Evolutionary conservation across 2,113 vertebrate species (phyloP).

Genomic region (Myocastor coypus): DNA sequence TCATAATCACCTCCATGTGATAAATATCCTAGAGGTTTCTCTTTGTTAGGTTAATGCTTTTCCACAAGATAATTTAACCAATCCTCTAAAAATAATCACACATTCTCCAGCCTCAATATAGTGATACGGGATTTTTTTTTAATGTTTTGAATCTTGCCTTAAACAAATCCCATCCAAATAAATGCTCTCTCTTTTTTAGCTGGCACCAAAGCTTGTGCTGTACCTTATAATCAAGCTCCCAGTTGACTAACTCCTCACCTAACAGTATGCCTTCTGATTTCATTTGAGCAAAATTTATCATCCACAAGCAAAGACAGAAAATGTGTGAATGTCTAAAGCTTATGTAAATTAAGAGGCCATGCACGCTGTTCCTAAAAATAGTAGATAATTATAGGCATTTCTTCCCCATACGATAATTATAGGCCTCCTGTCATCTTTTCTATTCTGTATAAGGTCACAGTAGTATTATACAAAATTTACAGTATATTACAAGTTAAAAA

Average conservation of each 20-base stretch:
- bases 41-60: slow-evolving; percentile 85
- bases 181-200: slow-evolving; percentile 82
- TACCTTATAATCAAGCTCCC: slow-evolving; percentile 86
- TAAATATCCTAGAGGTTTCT: slow-evolving; percentile 80
- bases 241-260: slow-evolving; percentile 86
- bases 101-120: slow-evolving; percentile 74
- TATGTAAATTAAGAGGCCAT: slow-evolving; percentile 90
- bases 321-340: slow-evolving; percentile 91
- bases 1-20: slow-evolving; percentile 80
- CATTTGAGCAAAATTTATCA: slow-evolving; percentile 89
- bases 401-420: slow-evolving; percentile 88
- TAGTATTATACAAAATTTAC: slow-evolving; percentile 90
- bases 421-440: slow-evolving; percentile 86
- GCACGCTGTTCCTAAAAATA: slow-evolving; percentile 89
- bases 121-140: slow-evolving; percentile 58
- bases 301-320: slow-evolving; percentile 88
- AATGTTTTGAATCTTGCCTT: slow-evolving; percentile 84
- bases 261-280: slow-evolving; percentile 84
- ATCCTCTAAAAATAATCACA: slow-evolving; percentile 85
- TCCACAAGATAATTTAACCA: slow-evolving; percentile 80
- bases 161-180: slow-evolving; percentile 86
- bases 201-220: slow-evolving; percentile 81
- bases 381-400: slow-evolving; percentile 90
- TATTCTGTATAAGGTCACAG: slow-evolving; percentile 88
- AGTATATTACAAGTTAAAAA: slow-evolving; percentile 90